phyloP scores from a whole-genome alignment of 2,888 invertebrate genomes.

The Latrodectus elegans region DNA sequence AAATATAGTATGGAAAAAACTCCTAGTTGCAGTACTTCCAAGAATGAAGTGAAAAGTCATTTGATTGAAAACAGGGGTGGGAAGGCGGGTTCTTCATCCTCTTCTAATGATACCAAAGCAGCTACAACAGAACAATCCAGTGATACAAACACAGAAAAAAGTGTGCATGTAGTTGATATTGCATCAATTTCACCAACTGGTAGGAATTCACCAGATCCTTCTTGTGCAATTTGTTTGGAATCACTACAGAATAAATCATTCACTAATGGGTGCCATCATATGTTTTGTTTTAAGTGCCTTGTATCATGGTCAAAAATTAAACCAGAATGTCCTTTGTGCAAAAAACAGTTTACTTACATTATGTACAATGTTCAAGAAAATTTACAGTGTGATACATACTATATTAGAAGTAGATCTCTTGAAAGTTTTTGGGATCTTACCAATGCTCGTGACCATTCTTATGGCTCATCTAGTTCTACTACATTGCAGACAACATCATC shows the following conservation, averaged over 20 bases:
- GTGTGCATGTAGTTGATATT: not conserved
- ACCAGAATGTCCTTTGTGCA: constrained; percentile 94
- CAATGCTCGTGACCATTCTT: constrained; percentile 65
- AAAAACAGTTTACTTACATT: constrained; percentile 91
- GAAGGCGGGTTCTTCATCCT: not conserved
- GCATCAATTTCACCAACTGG: not conserved
- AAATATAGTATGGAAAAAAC: not conserved
- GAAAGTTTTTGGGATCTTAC: constrained; percentile 65
- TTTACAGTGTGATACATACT: constrained; percentile 90
- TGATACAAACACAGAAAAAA: not conserved
- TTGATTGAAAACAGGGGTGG: not conserved
- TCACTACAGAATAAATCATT: constrained; percentile 90
- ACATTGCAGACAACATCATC: not conserved
- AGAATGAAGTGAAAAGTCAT: not conserved
- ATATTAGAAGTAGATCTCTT: constrained; percentile 73
- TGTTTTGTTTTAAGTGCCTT: constrained; percentile 94
- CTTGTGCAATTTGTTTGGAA: constrained; percentile 94
- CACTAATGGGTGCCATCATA: constrained; percentile 93
- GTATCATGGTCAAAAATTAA: constrained; percentile 97
- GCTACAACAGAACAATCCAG: not conserved
- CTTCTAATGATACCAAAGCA: not conserved
- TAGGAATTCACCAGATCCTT: constrained; percentile 83
- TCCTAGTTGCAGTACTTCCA: not conserved
- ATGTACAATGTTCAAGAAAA: constrained; percentile 93
- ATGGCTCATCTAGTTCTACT: not conserved